Percentiles rank a stretch among this genome's conserved stretches.
Evolutionary conservation across 2,113 vertebrate species (phyloP).

Genomic region (Mastomys coucha): DNA sequence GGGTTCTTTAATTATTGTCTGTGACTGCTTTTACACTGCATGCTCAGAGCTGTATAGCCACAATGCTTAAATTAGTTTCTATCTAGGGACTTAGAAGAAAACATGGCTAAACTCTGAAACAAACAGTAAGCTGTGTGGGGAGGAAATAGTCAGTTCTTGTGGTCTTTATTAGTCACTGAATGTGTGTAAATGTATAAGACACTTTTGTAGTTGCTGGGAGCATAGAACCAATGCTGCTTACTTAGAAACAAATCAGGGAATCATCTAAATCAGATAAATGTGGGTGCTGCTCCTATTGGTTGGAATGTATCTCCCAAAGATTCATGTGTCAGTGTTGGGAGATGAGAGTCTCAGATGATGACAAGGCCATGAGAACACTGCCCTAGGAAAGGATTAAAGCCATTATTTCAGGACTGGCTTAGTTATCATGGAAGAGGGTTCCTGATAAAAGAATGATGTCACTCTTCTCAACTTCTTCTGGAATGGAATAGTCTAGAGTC

Average conservation of each 20-base stretch:
- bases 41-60: background rate
- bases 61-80: slow-evolving; percentile 9
- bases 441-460: background rate
- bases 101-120: background rate
- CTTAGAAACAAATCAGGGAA: background rate
- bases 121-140: background rate
- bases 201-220: background rate
- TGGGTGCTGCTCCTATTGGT: background rate
- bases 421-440: background rate
- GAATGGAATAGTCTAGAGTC: background rate
- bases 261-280: background rate
- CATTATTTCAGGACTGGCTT: background rate
- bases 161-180: background rate
- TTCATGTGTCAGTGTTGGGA: background rate
- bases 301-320: background rate
- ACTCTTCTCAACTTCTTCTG: background rate
- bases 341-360: background rate
- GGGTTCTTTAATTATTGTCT: background rate
- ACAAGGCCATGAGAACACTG: background rate
- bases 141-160: slow-evolving; percentile 33
- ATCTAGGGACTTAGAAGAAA: background rate
- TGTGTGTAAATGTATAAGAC: background rate
- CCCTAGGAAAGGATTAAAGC: background rate
- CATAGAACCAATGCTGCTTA: background rate
- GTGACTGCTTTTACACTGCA: background rate